Conservation (phyloP, 2,888 invertebrate species). For the Dynastes maya region DNA sequence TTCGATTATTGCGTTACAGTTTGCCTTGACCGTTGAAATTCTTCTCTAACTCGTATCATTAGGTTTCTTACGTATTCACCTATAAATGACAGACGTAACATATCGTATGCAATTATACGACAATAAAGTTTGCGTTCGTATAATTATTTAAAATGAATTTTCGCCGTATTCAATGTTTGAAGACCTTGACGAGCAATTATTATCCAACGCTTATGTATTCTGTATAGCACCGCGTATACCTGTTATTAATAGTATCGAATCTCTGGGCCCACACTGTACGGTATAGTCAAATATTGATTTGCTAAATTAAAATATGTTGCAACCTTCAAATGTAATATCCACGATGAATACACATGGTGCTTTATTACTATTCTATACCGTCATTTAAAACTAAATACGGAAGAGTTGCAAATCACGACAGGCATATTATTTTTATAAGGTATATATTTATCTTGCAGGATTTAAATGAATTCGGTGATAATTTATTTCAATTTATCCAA, state of each 20-base stretch:
- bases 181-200: neutral
- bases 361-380: too few species aligned
- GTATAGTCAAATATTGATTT: constrained; percentile 12
- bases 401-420: too few species aligned
- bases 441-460: too few species aligned
- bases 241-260: neutral
- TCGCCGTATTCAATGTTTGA: neutral
- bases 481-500: too few species aligned
- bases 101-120: neutral
- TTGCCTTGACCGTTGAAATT: constrained; percentile 4
- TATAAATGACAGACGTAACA: neutral
- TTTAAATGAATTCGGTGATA: too few species aligned
- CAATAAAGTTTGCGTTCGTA: neutral
- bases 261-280: neutral
- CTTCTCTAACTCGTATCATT: neutral
- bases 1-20: neutral
- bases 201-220: neutral
- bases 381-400: too few species aligned
- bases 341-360: neutral
- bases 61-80: neutral
- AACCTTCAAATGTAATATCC: constrained; percentile 1
- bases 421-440: too few species aligned
- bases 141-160: constrained; percentile 1
- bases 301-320: neutral
- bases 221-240: neutral